Conservation (phyloP, 92 coral and sea anemone genomes). For the Porites evermanni region DNA sequence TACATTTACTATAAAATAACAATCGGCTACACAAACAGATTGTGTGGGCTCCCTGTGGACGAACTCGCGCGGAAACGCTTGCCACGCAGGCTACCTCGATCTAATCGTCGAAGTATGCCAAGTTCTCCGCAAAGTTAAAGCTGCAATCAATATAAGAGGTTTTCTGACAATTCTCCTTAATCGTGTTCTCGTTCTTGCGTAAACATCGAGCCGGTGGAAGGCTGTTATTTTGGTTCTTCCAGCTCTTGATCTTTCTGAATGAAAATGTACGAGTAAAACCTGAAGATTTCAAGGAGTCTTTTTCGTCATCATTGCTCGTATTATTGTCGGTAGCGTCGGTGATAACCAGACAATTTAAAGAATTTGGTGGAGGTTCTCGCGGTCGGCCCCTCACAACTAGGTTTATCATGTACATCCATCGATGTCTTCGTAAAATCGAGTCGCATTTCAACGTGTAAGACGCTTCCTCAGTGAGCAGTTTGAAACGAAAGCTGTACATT, state of each 20-base stretch:
- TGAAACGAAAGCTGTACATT: slow-evolving; percentile 54
- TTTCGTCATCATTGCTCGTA: background rate
- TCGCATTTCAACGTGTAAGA: slow-evolving; percentile 36
- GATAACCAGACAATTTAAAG: background rate
- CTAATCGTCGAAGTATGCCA: slow-evolving; percentile 20
- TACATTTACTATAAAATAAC: no score
- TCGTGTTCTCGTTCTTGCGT: slow-evolving; percentile 5
- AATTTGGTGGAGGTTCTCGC: slow-evolving; percentile 36
- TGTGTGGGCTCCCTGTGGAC: no score
- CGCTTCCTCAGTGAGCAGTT: slow-evolving; percentile 9
- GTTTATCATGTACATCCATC: slow-evolving; percentile 57
- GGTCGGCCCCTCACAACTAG: slow-evolving; percentile 35
- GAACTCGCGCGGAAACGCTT: no score
- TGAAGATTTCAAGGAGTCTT: slow-evolving; percentile 15
- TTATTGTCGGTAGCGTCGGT: background rate
- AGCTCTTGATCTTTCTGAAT: slow-evolving; percentile 1
- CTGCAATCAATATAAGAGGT: background rate
- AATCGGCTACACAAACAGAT: no score
- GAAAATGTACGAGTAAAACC: slow-evolving; percentile 29
- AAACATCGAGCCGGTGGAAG: slow-evolving; percentile 15
- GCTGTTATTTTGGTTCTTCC: slow-evolving; percentile 32
- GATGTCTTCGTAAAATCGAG: slow-evolving; percentile 30
- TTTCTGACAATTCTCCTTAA: background rate
- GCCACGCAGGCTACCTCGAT: no score
- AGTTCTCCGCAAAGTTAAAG: slow-evolving; percentile 28